These are phyloP conservation scores for Drosophila imparisetae DNA, from an alignment of 2,888 invertebrate species.

Conservation along the genomic window DNA sequence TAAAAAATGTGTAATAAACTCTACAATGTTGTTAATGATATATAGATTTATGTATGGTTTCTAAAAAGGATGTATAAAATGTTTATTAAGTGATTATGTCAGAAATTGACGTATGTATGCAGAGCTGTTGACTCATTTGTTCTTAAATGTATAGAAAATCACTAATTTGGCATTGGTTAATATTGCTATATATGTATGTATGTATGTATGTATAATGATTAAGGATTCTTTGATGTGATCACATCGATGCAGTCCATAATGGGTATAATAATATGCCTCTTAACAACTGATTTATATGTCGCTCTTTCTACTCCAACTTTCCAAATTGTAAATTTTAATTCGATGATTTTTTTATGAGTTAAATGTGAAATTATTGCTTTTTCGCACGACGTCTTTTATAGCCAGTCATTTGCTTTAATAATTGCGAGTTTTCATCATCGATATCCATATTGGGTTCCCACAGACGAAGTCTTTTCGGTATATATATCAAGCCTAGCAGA, in stretches of 20 bases:
- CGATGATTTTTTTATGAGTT: slow-evolving; percentile 10
- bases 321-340: slow-evolving; percentile 17
- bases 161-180: slow-evolving; percentile 73
- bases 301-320: slow-evolving; percentile 12
- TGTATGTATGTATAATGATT: slow-evolving; percentile 11
- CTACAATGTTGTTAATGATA: slow-evolving; percentile 30
- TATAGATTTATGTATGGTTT: slow-evolving; percentile 42
- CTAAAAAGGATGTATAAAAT: slow-evolving; percentile 71
- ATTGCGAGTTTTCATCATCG: slow-evolving; percentile 89
- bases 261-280: slow-evolving; percentile 43
- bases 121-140: slow-evolving; percentile 29
- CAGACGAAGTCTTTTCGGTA: slow-evolving; percentile 88
- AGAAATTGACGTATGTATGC: slow-evolving; percentile 66
- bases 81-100: slow-evolving; percentile 67
- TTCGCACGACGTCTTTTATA: slow-evolving; percentile 86
- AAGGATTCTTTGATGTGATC: slow-evolving; percentile 67
- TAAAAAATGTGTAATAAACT: slow-evolving; percentile 57
- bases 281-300: slow-evolving; percentile 22
- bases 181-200: slow-evolving; percentile 60
- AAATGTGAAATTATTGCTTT: slow-evolving; percentile 68
- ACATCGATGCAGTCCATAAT: slow-evolving; percentile 66
- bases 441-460: slow-evolving; percentile 88
- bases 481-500: slow-evolving; percentile 88
- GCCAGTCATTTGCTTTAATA: slow-evolving; percentile 88
- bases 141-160: slow-evolving; percentile 64